Base-by-base conservation (phyloP, 2,113 vertebrate species). In the Pipa parva region DNA sequence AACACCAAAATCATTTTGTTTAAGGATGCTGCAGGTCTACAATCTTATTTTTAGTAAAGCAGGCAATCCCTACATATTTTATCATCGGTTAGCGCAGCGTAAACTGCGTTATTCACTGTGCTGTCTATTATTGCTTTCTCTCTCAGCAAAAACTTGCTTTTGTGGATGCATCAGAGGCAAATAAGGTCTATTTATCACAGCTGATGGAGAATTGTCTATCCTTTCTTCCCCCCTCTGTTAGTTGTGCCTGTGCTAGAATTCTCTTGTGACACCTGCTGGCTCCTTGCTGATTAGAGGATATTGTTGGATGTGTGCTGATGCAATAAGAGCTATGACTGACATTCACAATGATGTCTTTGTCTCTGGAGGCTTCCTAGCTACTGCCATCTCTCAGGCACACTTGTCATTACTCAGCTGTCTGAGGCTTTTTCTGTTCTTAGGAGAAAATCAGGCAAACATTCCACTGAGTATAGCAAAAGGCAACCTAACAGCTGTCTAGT, bases 391-490 rank as follows among this genome's bases (percentile, higher is more conserved):
- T 51, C 29, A 20, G 17, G 17, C 3, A 17, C 31, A 51, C 22
- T 52, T 68, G 65, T 52, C 65, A 27, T 29, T 31, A 9, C 13
- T n/a, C n/a, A n/a, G 27, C 31, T 50, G 39, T 52, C 33, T 36
- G 33, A 46, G 52, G 63, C 48, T 48, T 68, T 22, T 52, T 59
- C 46, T 60, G 11, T 50, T 25, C 17, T 68, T 49, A 24, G 26
- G 29, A 39, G 57, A 46, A 68, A 68, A 68, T 52, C 28, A 59
- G 65, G 59, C 46, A 60, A 59, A 59, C n/a, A 28, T 39, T 60
- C 45, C 46, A 52, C 56, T 4, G 65, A 50, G 65, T 28, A 68
- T 4, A 7, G 33, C 22, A 52, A 51, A 48, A 29, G 56, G 59
- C 56, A 60, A 51, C 22, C 8, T 12, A 52, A 39, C 65, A 68